Percentiles rank a stretch among this genome's conserved stretches.
phyloP scores from a whole-genome alignment of 2,113 vertebrate genomes.

The Hipposideros armiger region DNA sequence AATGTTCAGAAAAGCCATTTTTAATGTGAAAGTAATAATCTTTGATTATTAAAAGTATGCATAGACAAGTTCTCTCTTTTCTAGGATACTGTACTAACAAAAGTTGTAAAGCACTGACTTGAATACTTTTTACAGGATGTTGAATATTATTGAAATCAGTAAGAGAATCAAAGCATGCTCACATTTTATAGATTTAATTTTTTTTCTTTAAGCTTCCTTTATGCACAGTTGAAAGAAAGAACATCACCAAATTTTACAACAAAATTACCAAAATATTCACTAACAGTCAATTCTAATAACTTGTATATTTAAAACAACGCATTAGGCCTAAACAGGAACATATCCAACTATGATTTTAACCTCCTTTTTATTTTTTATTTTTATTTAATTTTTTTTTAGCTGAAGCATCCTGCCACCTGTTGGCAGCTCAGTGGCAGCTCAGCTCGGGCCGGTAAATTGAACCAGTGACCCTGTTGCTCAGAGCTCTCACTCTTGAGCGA shows the following conservation, averaged over 20 bases:
- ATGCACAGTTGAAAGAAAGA: not conserved
- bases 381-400: too few species aligned
- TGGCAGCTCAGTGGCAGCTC: too few species aligned
- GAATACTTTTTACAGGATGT: not conserved
- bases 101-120: not conserved
- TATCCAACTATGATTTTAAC: not conserved
- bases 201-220: not conserved
- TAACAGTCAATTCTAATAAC: not conserved
- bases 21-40: not conserved
- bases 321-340: not conserved
- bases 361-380: too few species aligned
- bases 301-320: not conserved
- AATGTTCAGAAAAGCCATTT: not conserved
- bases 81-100: not conserved
- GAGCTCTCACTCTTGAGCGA: too few species aligned
- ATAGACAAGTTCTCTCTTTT: not conserved
- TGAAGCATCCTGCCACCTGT: too few species aligned
- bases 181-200: not conserved
- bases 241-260: not conserved
- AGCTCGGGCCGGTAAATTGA: too few species aligned
- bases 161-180: not conserved
- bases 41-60: conserved; percentile 8
- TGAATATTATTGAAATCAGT: not conserved
- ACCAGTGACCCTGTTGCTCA: too few species aligned
- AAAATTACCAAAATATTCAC: not conserved